A percentile compares a stretch with the other conserved stretches of the same genome.
Evolutionary conservation across 2,888 invertebrate genomes (phyloP).

Genomic region (Drosophila nr. perissopoda): DNA sequence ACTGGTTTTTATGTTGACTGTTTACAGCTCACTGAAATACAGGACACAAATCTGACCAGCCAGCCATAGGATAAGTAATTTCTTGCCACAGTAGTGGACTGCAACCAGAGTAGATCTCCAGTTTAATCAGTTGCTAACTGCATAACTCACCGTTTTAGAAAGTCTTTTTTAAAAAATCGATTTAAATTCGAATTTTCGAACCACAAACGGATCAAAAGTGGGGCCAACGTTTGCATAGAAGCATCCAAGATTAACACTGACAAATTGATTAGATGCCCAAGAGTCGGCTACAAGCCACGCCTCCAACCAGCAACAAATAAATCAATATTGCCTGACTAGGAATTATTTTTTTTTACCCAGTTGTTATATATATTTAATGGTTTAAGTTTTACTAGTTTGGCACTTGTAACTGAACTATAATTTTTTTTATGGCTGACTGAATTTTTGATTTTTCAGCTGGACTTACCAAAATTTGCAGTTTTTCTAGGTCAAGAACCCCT

Average conservation of each 20-base stretch:
- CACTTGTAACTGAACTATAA: neutral
- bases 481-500: neutral
- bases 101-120: neutral
- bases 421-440: neutral
- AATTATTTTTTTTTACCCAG: too few species aligned
- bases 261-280: neutral
- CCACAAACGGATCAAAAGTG: neutral
- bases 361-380: neutral
- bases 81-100: neutral
- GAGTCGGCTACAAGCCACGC: too few species aligned
- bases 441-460: neutral
- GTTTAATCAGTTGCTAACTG: neutral
- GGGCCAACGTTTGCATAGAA: neutral
- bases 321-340: too few species aligned
- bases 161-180: neutral
- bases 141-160: neutral
- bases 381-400: neutral
- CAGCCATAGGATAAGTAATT: neutral
- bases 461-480: neutral
- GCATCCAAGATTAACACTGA: neutral
- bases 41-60: neutral
- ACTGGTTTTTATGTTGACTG: constrained; percentile 12
- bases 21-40: neutral
- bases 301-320: too few species aligned
- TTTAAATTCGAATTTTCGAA: too few species aligned